These are phyloP conservation scores for Dryas iulia DNA, from an alignment of 1,140 invertebrate species.

Conservation along the genomic window DNA sequence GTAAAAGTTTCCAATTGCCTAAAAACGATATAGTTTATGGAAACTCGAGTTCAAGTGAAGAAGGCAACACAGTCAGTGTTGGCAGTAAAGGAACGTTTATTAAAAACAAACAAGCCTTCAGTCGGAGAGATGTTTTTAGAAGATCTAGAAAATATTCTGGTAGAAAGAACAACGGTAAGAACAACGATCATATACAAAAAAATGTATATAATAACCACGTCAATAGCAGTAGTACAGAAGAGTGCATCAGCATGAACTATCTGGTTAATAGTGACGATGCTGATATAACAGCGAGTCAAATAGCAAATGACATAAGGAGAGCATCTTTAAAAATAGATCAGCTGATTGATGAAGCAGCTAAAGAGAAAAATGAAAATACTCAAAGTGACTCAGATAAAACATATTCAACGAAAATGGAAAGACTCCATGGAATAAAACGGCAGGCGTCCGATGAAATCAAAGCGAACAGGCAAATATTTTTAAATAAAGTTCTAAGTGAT, in stretches of 20 bases:
- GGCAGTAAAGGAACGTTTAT: conserved; percentile 80
- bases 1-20: conserved; percentile 78
- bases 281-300: conserved; percentile 80
- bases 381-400: conserved; percentile 66
- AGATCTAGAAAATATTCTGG: conserved; percentile 80
- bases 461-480: conserved; percentile 66
- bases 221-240: conserved; percentile 78
- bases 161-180: conserved; percentile 78
- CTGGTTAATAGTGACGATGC: conserved; percentile 78
- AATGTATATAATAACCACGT: conserved; percentile 57
- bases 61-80: conserved; percentile 67
- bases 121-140: conserved; percentile 75
- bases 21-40: conserved; percentile 76
- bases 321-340: conserved; percentile 81
- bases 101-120: conserved; percentile 82
- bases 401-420: conserved; percentile 74
- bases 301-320: conserved; percentile 80
- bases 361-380: conserved; percentile 76
- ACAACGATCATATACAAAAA: conserved; percentile 76
- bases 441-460: conserved; percentile 74
- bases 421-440: conserved; percentile 73
- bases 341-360: conserved; percentile 80
- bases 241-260: conserved; percentile 76
- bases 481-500: conserved; percentile 68
- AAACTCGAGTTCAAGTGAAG: conserved; percentile 78